Evolutionary conservation across 2,113 vertebrate genomes (phyloP).

Genomic region (Cyrtonyx montezumae): DNA sequence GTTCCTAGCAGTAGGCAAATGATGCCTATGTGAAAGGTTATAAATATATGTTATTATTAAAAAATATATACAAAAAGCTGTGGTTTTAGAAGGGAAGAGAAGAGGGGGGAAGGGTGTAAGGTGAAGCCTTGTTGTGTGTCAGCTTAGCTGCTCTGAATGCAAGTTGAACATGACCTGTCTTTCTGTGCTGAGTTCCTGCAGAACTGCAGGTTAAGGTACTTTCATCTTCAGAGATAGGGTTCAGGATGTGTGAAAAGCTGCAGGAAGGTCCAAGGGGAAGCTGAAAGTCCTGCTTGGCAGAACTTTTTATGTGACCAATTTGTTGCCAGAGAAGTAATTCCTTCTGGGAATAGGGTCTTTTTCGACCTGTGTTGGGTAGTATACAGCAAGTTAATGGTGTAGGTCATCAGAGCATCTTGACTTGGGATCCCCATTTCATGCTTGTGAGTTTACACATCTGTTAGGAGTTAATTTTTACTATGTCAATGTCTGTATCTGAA

Average conservation of each 20-base stretch:
- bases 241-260: background rate
- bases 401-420: background rate
- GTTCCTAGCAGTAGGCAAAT: background rate
- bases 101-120: background rate
- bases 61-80: background rate
- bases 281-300: background rate
- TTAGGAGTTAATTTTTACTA: background rate
- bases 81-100: background rate
- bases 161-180: background rate
- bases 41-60: background rate
- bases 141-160: background rate
- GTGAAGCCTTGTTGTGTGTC: background rate
- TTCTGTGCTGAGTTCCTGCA: background rate
- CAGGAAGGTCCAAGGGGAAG: background rate
- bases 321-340: background rate
- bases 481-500: background rate
- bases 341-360: background rate
- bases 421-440: background rate
- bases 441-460: background rate
- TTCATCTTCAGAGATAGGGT: background rate
- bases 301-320: rapidly evolving
- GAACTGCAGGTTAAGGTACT: background rate
- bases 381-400: rapidly evolving
- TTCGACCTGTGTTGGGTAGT: background rate
- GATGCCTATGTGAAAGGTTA: background rate